Evolutionary conservation across 2,797 vertebrate genomes (phyloP).

Genomic region (Acanthornis magna): DNA sequence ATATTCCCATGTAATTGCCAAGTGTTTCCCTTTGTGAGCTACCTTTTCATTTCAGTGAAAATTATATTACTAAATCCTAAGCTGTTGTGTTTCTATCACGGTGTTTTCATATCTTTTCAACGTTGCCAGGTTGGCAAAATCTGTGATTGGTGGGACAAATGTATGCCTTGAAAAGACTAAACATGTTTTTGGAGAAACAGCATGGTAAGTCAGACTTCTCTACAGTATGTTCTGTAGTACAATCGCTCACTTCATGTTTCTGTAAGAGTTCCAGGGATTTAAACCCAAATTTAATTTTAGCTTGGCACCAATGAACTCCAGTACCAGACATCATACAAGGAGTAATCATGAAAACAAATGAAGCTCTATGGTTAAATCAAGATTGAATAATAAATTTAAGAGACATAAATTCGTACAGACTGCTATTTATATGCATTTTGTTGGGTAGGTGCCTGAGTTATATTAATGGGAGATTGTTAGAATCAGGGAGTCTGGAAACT

Average conservation of each 20-base stretch:
- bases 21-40: background rate
- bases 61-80: background rate
- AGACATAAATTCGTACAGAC: background rate
- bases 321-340: slow-evolving; percentile 11
- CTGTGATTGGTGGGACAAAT: background rate
- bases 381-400: slow-evolving; percentile 39
- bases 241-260: slow-evolving; percentile 23
- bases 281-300: slow-evolving; percentile 56
- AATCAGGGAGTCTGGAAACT: slow-evolving; percentile 7
- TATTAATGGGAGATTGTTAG: background rate
- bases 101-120: background rate
- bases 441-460: slow-evolving; percentile 34
- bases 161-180: background rate
- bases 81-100: background rate
- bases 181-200: background rate
- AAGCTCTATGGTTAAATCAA: slow-evolving; percentile 42
- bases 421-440: background rate
- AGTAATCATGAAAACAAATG: slow-evolving; percentile 51
- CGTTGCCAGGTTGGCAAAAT: background rate
- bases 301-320: slow-evolving; percentile 37
- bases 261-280: slow-evolving; percentile 40
- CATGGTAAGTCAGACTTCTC: background rate
- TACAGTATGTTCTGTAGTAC: background rate
- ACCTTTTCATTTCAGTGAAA: background rate
- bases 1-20: background rate